These are phyloP conservation scores for Nasonovia ribisnigri DNA, from an alignment of 2,888 invertebrate species.

Conservation along the genomic window DNA sequence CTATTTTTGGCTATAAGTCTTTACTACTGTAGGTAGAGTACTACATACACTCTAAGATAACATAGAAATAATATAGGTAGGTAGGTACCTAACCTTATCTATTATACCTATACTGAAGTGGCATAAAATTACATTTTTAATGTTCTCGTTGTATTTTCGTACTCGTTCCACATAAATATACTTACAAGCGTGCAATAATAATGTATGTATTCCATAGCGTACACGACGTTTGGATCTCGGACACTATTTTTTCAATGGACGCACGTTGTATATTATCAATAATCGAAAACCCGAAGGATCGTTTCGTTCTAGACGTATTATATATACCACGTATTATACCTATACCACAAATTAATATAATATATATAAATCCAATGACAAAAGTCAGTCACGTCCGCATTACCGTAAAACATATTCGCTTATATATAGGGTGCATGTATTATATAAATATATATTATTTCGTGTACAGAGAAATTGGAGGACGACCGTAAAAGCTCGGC, in stretches of 20 bases:
- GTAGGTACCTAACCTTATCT: neutral
- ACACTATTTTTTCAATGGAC: neutral
- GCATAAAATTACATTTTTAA: neutral
- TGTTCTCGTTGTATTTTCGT: neutral
- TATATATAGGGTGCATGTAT: neutral
- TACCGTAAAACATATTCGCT: neutral
- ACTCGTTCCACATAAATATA: neutral
- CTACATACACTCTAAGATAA: neutral
- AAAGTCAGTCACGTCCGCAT: neutral
- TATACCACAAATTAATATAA: neutral
- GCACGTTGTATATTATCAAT: neutral
- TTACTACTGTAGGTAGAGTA: neutral
- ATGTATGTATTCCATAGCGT: neutral
- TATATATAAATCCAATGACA: neutral
- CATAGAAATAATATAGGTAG: neutral
- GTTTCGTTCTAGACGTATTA: neutral
- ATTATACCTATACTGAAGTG: neutral
- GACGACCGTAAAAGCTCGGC: constrained; percentile 53
- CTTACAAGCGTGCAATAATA: neutral
- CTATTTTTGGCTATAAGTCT: no score
- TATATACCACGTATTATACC: no score
- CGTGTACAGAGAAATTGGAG: constrained; percentile 10
- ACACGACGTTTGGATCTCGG: neutral
- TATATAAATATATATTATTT: neutral
- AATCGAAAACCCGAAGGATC: neutral